phyloP scores from a whole-genome alignment of 2,797 vertebrate genomes.

The Perdix hodgsoniae region DNA sequence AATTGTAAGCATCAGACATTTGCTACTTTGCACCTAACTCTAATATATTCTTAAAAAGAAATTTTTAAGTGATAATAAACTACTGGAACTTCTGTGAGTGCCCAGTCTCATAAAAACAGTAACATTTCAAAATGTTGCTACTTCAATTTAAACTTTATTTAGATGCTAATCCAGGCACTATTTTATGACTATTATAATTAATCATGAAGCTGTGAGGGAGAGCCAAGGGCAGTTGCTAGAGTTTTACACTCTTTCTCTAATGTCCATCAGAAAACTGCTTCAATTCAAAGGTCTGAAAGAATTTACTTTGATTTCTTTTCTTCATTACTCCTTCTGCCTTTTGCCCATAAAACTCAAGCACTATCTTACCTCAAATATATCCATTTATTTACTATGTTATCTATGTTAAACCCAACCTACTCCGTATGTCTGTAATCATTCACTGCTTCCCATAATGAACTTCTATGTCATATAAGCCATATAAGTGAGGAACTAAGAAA shows the following conservation, averaged over 20 bases:
- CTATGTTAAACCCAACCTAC: background rate
- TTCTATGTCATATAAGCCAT: rapidly evolving
- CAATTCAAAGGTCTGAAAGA: background rate
- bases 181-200: background rate
- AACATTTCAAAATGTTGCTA: background rate
- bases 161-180: background rate
- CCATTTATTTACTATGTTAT: background rate
- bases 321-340: background rate
- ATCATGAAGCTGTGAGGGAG: background rate
- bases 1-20: background rate
- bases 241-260: background rate
- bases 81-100: background rate
- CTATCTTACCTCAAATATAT: background rate
- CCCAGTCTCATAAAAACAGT: background rate
- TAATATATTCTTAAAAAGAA: background rate
- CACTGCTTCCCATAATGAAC: background rate
- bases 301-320: background rate
- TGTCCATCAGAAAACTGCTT: background rate
- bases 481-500: background rate
- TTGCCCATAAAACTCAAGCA: background rate
- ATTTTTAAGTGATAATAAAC: background rate
- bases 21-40: background rate
- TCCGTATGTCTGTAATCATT: background rate
- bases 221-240: background rate
- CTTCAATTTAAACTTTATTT: background rate